Evolutionary conservation across 2,113 vertebrate species (phyloP).

Genomic region (Tetraodon nigroviridis): DNA sequence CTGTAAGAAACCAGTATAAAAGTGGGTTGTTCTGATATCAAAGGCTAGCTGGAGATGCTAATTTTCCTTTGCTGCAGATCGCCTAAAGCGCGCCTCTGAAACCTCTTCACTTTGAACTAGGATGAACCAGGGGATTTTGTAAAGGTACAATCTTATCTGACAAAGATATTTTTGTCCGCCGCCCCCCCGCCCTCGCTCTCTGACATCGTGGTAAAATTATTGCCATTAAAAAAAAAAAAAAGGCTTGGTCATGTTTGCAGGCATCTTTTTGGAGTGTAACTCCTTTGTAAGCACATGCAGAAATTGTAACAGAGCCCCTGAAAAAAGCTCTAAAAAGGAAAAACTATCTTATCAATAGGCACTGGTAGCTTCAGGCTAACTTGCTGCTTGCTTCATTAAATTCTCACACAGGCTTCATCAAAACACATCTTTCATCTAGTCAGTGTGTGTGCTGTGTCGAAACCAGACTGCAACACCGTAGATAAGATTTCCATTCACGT

Average conservation of each 20-base stretch:
- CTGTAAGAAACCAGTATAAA: slow-evolving; percentile 28
- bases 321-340: slow-evolving; percentile 49
- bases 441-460: slow-evolving; percentile 20
- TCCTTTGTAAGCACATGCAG: slow-evolving; percentile 16
- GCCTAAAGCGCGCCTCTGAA: slow-evolving; percentile 58
- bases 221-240: neutral
- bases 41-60: slow-evolving; percentile 45
- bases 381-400: slow-evolving; percentile 70
- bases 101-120: slow-evolving; percentile 32
- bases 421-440: slow-evolving; percentile 70
- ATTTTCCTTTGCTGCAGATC: slow-evolving; percentile 53
- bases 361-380: slow-evolving; percentile 52
- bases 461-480: slow-evolving; percentile 33
- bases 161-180: slow-evolving; percentile 37
- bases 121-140: slow-evolving; percentile 50
- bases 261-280: neutral
- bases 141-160: slow-evolving; percentile 37
- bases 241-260: slow-evolving; percentile 33
- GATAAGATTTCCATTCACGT: slow-evolving; percentile 31
- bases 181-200: slow-evolving; percentile 4
- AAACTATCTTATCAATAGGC: slow-evolving; percentile 58
- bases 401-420: slow-evolving; percentile 67
- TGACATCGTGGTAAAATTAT: slow-evolving; percentile 36
- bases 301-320: slow-evolving; percentile 4
- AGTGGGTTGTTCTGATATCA: slow-evolving; percentile 45